Evolutionary conservation across 1,140 invertebrate genomes (phyloP), one percentile per base, ranked within the genome.

Genomic region (Drosophila novamexicana): DNA sequence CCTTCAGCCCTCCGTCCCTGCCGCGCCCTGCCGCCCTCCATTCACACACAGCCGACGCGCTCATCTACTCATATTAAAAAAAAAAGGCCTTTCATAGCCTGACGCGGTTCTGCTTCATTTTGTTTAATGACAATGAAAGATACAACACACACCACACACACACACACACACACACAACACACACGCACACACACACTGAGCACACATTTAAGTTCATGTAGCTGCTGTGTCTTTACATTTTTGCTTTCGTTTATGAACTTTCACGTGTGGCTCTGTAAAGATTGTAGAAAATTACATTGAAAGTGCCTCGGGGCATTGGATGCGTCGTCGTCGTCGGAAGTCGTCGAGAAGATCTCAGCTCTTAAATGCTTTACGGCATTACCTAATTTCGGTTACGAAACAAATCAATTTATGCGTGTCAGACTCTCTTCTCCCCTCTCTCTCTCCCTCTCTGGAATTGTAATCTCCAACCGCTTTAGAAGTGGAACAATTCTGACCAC

Each of bases 341-440:
- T 77, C 65, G 75, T 32, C 18, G 52, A 66, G 73, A 81, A 65
- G 72, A 86, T 88, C 83, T 86, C 67, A 78, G 68, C 70, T 78
- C 75, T 86, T 66, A 83, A 88, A 86, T 76, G 84, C 73, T 86
- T 79, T 59, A 76, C 49, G 61, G 68, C 76, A 86, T 86, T 86
- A 86, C 79, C 84, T 86, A 86, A 86, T 86, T 86, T 86, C 54
- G 83, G 83, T 86, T 86, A 86, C 83, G 83, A 86, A 86, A 86
- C 83, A 86, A 86, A 86, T 86, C 83, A 86, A 86, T 86, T 86
- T 79, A 88, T 86, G 83, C 67, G 81, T 83, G 67, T 68, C 70
- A n/a, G 57, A 36, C 16, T 37, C 57, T 45, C 32, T 5, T 29
- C 22, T 29, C 22, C 4, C 22, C 22, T 5, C 22, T 4, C 4